phyloP scores from a whole-genome alignment of 2,113 vertebrate species.

The Drymodes brunneopygia region DNA sequence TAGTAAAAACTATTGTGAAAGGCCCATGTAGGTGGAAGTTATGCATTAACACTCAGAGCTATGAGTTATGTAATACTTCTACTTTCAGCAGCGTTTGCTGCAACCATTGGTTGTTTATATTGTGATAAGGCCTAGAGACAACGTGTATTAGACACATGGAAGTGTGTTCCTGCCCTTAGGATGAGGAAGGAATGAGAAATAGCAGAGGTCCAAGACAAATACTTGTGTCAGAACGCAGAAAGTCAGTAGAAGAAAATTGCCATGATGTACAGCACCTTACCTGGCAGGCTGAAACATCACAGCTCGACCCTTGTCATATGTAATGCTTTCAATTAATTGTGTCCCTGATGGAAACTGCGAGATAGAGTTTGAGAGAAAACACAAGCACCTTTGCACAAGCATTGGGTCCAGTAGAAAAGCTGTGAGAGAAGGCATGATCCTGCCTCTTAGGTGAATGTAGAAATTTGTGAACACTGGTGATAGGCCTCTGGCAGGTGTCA shows the following conservation, averaged over 20 bases:
- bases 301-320: not conserved
- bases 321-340: not conserved
- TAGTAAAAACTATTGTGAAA: not conserved
- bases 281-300: not conserved
- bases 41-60: not conserved
- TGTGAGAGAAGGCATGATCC: fast-evolving
- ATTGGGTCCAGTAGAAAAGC: not conserved
- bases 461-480: not conserved
- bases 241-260: not conserved
- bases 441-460: no score
- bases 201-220: not conserved
- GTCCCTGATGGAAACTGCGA: not conserved
- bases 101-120: not conserved
- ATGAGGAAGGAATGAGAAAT: constrained; percentile 7
- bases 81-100: not conserved
- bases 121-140: constrained; percentile 6
- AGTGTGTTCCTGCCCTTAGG: not conserved
- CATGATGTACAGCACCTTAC: not conserved
- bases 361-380: not conserved
- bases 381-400: not conserved
- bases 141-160: not conserved
- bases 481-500: not conserved
- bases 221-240: not conserved
- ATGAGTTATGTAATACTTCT: not conserved
- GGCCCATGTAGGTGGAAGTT: not conserved